Percentiles rank a stretch among this genome's conserved stretches.
Evolutionary conservation across 2,797 vertebrate genomes (phyloP).

Genomic region (Microctenopoma lineatum): DNA sequence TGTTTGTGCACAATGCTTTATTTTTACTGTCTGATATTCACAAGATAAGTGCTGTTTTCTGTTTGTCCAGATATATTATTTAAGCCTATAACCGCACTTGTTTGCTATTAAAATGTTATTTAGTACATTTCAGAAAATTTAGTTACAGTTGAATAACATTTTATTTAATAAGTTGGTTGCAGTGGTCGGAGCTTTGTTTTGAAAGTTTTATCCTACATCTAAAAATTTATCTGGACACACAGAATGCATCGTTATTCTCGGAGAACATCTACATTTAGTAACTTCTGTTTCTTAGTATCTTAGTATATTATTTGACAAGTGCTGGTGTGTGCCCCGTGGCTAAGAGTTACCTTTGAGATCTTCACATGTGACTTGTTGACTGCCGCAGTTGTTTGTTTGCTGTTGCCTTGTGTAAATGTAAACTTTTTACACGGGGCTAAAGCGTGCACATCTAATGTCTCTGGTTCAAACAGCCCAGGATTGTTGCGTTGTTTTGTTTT

Average conservation of each 20-base stretch:
- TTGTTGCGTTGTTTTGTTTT: constrained; percentile 25
- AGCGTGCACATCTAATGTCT: constrained; percentile 45
- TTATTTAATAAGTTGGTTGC: not conserved
- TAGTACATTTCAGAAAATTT: not conserved
- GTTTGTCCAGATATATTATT: constrained; percentile 70
- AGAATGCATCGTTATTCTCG: constrained; percentile 41
- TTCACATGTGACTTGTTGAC: constrained; percentile 13
- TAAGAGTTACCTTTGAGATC: constrained; percentile 20
- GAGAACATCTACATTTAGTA: not conserved
- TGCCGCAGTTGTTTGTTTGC: not conserved
- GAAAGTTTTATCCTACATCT: not conserved
- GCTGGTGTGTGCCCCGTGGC: constrained; percentile 42
- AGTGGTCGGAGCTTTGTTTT: not conserved
- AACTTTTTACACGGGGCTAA: constrained; percentile 25
- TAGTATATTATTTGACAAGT: too few species aligned
- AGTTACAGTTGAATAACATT: not conserved
- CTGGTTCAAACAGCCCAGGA: constrained; percentile 41
- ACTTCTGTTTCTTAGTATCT: not conserved
- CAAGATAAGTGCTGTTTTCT: constrained; percentile 46
- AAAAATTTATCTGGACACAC: constrained; percentile 73
- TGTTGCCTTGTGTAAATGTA: constrained; percentile 30
- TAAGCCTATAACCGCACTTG: not conserved
- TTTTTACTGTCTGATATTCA: constrained; percentile 21
- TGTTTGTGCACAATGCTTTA: constrained; percentile 31
- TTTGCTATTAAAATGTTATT: not conserved